Evolutionary conservation across 2,888 invertebrate genomes (phyloP), one percentile per base, ranked within the genome.

Genomic region (Nowickia ferox): DNA sequence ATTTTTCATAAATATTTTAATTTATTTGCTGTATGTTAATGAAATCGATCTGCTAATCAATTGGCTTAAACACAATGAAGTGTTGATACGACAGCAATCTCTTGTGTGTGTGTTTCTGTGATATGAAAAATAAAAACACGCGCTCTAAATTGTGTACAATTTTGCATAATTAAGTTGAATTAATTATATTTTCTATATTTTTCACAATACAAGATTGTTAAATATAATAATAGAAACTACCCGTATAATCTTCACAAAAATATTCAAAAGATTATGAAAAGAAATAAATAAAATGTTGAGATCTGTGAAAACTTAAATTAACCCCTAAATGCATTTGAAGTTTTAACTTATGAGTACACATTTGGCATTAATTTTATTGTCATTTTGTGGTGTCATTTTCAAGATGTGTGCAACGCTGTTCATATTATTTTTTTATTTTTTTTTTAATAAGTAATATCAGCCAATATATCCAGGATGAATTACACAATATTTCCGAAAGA

Each of bases 161-260:
- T 53, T 85, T 81, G 77, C 84, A 85, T 85, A 85, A 85, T 78
- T 63, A 57, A 78, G 10, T 61, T 66, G 76, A 74, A 77, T 71
- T 42, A 53, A 53, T 79, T 51, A 30, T 63, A 30, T 75, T 59
- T 61, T 75, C 17, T 9, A 51, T 61, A n/a, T 55, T 19, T 63
- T 63, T 40, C 15, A 51, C 42, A 74, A 74, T 38, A 53, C 17
- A 42, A 80, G 42, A 72, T 65, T 17, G 17, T 38, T 30, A 74
- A 42, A 38, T 51, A 38, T 61, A 40, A 71, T 53, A 82, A 53
- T 44, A 44, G 17, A 42, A 63, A 63, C 19, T 17, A n/a, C n/a
- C n/a, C n/a, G n/a, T n/a, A 63, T 46, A 38, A 38, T 30, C 19
- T 40, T 44, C 30, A 40, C 30, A 38, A 46, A 63, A 63, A 57